A percentile compares a stretch with the other conserved stretches of the same genome.
phyloP scores from a whole-genome alignment of 2,888 invertebrate genomes.

The Stenodera caucasica region DNA sequence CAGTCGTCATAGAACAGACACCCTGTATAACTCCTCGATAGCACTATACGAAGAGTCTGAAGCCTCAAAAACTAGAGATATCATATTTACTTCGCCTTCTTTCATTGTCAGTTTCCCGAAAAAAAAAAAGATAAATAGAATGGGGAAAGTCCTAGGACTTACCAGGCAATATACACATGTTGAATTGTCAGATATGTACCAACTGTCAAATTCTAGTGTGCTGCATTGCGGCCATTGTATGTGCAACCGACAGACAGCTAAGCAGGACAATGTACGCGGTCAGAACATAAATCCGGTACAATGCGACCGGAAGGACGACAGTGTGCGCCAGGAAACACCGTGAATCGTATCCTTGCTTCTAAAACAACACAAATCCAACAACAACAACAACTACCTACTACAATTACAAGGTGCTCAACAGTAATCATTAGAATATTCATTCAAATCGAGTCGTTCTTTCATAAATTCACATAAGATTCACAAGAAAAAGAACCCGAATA shows the following conservation, averaged over 20 bases:
- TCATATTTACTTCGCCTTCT: too few species aligned
- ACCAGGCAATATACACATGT: not conserved
- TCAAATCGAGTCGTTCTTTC: not conserved
- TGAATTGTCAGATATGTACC: constrained; percentile 32
- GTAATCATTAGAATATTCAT: constrained; percentile 37
- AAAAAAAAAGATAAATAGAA: too few species aligned
- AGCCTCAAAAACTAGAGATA: too few species aligned
- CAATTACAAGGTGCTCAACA: constrained; percentile 25
- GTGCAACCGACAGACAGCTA: constrained; percentile 49
- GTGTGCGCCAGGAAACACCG: constrained; percentile 50
- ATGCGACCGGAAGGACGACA: constrained; percentile 52
- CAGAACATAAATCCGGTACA: constrained; percentile 54
- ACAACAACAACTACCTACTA: too few species aligned
- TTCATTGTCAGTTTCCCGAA: too few species aligned
- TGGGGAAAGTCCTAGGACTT: not conserved
- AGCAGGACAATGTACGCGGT: constrained; percentile 51
- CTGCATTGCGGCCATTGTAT: constrained; percentile 52
- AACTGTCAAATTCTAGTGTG: constrained; percentile 33
- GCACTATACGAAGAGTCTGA: too few species aligned
- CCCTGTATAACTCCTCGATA: too few species aligned
- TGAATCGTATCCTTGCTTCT: constrained; percentile 49
- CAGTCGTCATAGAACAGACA: too few species aligned
- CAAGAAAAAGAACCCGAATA: not conserved
- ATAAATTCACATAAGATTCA: not conserved
- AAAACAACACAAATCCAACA: constrained; percentile 44